Base-by-base conservation (phyloP, 2,113 vertebrate genomes). In the Nestor notabilis region DNA sequence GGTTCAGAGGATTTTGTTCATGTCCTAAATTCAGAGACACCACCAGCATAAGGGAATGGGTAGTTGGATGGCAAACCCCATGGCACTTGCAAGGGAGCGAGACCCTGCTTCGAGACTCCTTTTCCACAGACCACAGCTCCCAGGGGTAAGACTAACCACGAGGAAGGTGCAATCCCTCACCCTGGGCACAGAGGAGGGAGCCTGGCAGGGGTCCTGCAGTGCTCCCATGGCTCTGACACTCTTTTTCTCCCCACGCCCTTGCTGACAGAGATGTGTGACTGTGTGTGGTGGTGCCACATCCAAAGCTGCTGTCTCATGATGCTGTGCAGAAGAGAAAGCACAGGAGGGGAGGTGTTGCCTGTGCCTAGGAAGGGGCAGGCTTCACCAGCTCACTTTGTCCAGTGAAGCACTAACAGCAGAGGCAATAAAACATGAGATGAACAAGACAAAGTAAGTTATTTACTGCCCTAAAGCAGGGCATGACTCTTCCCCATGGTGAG, bases 141-240 rank as follows among this genome's bases (percentile, higher is more conserved):
- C 11, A 31, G 25, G 21, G 27, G 33, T 16, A 43, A 81, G 25
- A 13, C 25, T 25, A 33, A 39, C 6, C 17, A n/a, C 39, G 68
- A 61, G 37, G 3, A 78, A 41, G 13, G 9, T 56, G 29, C 0
- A 4, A 75, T 13, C 17, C 44, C 17, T 63, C 24, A 52, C 12
- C 3, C 13, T 3, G 11, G 21, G 10, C 31, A 63, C 18, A 53
- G 50, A 4, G 23, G 4, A 70, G 13, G 5, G 25, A 90, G 7
- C 6, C 27, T 2, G 1, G 10, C 0, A 2, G 7, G 3, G 13
- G 6, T 53, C 3, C 37, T 61, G 29, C 11, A 41, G 23, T 27
- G 9, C 21, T 71, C 28, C 46, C 12, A 25, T 3, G 37, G 21
- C 11, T 25, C n/a, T 55, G 24, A 8, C 29, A 68, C 4, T 0